Conservation (phyloP, 2,797 vertebrate genomes). For the Macroramphosus scolopax region DNA sequence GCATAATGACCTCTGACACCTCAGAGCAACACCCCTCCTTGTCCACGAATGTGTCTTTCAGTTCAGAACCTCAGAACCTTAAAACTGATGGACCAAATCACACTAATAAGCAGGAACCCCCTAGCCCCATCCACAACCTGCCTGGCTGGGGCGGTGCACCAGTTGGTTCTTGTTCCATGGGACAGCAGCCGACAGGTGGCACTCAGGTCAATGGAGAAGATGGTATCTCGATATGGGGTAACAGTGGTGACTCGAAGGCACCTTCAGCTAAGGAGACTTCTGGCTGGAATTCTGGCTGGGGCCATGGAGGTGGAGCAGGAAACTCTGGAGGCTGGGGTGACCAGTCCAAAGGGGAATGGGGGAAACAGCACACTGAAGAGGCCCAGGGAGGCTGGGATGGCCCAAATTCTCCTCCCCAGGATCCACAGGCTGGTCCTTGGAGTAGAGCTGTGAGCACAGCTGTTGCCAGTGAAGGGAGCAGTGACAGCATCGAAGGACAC, state of each 20-base stretch:
- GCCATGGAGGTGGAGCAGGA: constrained; percentile 79
- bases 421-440: constrained; percentile 82
- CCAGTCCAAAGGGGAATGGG: constrained; percentile 84
- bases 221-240: constrained; percentile 85
- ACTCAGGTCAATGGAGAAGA: constrained; percentile 89
- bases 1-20: constrained; percentile 83
- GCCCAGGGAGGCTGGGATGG: constrained; percentile 77
- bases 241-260: constrained; percentile 85
- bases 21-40: constrained; percentile 87
- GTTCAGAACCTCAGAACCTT: constrained; percentile 98
- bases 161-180: constrained; percentile 81
- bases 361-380: constrained; percentile 79
- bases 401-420: constrained; percentile 74
- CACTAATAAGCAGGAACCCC: constrained; percentile 83
- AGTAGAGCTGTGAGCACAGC: constrained; percentile 83
- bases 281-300: constrained; percentile 87
- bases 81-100: constrained; percentile 99
- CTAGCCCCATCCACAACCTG: constrained; percentile 85
- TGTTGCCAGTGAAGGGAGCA: constrained; percentile 86
- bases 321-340: constrained; percentile 86
- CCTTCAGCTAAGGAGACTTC: constrained; percentile 87
- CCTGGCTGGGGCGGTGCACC: constrained; percentile 85
- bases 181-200: constrained; percentile 87
- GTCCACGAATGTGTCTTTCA: constrained; percentile 95
- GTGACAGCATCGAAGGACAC: constrained; percentile 81